A percentile compares a stretch with the other conserved stretches of the same genome.
Evolutionary conservation across 2,797 vertebrate species (phyloP).

Genomic region (Picus viridis): DNA sequence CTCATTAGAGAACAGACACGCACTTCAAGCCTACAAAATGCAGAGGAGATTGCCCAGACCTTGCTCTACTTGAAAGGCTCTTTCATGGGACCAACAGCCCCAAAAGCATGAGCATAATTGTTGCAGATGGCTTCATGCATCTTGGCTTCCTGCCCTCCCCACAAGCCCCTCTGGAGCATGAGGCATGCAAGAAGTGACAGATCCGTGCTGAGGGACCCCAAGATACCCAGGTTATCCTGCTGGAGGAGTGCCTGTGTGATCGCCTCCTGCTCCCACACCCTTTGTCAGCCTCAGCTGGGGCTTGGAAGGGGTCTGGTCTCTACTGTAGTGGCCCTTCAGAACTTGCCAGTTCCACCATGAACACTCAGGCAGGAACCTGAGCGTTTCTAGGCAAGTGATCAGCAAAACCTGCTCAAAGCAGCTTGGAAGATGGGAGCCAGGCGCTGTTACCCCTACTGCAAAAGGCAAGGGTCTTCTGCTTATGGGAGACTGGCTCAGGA

Average conservation of each 20-base stretch:
- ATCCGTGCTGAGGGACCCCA: rapidly evolving
- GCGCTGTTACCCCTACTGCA: neutral
- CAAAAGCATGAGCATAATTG: rapidly evolving
- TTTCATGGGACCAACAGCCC: neutral
- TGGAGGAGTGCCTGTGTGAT: neutral
- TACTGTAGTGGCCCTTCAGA: neutral
- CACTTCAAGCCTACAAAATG: neutral
- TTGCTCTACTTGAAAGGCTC: neutral
- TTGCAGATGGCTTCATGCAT: neutral
- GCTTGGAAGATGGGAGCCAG: neutral
- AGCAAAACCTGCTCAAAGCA: neutral
- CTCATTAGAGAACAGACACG: neutral
- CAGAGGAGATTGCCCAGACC: neutral
- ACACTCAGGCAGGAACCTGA: neutral
- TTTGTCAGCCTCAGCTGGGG: neutral
- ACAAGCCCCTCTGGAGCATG: rapidly evolving
- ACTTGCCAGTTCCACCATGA: neutral
- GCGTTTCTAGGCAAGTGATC: neutral
- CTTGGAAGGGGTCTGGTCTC: neutral
- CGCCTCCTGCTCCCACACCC: neutral
- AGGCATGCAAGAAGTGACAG: rapidly evolving
- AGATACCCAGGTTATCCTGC: neutral
- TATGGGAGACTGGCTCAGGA: neutral
- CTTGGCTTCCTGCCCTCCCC: neutral
- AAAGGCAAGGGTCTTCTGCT: neutral